Base-by-base conservation (phyloP, 30 jellyfish, hydroid and myxozoan genomes). In the Aurelia sp. region DNA sequence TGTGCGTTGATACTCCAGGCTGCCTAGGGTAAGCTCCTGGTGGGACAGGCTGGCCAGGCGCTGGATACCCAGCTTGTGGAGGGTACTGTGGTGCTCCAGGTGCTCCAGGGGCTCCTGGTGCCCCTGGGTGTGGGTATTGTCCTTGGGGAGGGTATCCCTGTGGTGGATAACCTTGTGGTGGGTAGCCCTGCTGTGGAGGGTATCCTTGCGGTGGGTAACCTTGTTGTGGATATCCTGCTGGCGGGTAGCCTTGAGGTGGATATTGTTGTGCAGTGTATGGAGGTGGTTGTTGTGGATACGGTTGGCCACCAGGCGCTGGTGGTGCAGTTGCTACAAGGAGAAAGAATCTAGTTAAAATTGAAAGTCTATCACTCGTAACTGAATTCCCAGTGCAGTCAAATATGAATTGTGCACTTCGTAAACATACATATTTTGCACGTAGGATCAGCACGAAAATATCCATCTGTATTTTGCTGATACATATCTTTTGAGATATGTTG, bases 21-120 rank as follows among this genome's bases (percentile, higher is more conserved):
- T 81, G 91, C 67, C 80, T 72, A 12, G 91, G 91, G 77, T 81
- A 81, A 41, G 84, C 91, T 1, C 93, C 93, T 0, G 87, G 93
- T 5, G 86, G 86, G 19, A 64, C 59, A 13, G 82, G 82, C 67
- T 72, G 83, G 38, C 88, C 88, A 22, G 88, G 78, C 27, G 80
- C 35, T 4, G 80, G 80, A 64, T 69, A 69, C 7, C 80, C 80
- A 17, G 44, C 51, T 66, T 15, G 80, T 6, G 88, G 88, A 53
- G 21, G 72, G 72, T 16, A 31, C 64, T 10, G 86, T 0, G 86
- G 86, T 16, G 73, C 63, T 31, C 64, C 75, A 2, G 75, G 75
- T 13, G 75, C 75, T 21, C 75, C 74, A 12, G 74, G 62, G 8
- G 22, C 85, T 38, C 48, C 55, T 44, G 55, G 55, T 44, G 55